A percentile compares a stretch with the other conserved stretches of the same genome.
These are phyloP conservation scores for Pelvicachromis taeniatus DNA, from an alignment of 2,113 vertebrate genomes.

Conservation along the genomic window DNA sequence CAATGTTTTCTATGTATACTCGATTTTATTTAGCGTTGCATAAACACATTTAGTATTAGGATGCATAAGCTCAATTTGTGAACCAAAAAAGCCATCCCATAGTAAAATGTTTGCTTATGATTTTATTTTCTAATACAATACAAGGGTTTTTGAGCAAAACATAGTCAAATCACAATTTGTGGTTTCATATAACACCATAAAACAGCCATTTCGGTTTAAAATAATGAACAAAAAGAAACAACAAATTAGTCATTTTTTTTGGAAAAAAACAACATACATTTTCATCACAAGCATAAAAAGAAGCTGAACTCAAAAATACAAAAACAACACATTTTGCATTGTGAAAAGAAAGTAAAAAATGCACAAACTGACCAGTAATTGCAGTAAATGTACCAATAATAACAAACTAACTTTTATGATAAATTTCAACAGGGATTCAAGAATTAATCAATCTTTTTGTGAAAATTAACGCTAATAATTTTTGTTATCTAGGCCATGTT, in stretches of 20 bases:
- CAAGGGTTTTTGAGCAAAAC: background rate
- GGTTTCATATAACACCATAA: background rate
- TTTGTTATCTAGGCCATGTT: background rate
- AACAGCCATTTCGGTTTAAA: background rate
- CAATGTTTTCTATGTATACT: background rate
- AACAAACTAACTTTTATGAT: background rate
- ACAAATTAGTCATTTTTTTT: background rate
- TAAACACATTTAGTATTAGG: background rate
- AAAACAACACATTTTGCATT: background rate
- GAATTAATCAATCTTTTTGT: background rate
- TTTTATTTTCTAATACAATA: background rate
- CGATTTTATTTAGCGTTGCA: background rate
- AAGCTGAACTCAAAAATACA: background rate
- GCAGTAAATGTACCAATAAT: background rate
- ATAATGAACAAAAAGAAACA: background rate
- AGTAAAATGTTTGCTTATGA: background rate
- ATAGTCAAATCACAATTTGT: background rate
- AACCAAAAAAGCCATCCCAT: background rate
- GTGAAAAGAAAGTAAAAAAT: background rate
- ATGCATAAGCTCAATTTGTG: background rate
- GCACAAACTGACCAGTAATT: background rate
- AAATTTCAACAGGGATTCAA: background rate
- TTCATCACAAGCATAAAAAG: background rate
- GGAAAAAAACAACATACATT: background rate
- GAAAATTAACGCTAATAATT: background rate